Evolutionary conservation across 2,797 vertebrate species (phyloP).

Genomic region (Hirundo rustica): DNA sequence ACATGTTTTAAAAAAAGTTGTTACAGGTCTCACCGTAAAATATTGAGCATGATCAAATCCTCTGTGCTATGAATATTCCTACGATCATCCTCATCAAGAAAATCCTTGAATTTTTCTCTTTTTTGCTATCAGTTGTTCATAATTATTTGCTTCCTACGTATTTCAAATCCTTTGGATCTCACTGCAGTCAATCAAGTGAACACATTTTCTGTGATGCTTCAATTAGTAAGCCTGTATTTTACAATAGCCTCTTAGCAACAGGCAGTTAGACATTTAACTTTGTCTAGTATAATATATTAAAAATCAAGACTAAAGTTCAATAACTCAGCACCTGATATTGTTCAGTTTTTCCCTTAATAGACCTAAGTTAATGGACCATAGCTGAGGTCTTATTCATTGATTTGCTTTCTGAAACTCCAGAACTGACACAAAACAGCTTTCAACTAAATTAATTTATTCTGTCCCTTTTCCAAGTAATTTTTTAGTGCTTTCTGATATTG

Average conservation of each 20-base stretch:
- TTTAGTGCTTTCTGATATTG: not conserved
- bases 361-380: not conserved
- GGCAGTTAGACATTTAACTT: not conserved
- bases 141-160: not conserved
- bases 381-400: not conserved
- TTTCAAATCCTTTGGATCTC: not conserved
- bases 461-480: not conserved
- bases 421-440: not conserved
- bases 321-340: not conserved
- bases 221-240: not conserved
- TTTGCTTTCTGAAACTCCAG: not conserved
- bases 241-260: not conserved
- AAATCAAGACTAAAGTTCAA: conserved; percentile 1
- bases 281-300: not conserved
- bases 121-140: not conserved
- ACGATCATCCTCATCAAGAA: not conserved
- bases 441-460: not conserved
- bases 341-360: not conserved
- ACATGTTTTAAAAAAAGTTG: not conserved
- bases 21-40: not conserved
- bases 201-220: not conserved
- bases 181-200: not conserved
- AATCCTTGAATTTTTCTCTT: not conserved
- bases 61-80: not conserved
- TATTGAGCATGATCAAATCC: not conserved